Evolutionary conservation across 2,888 invertebrate genomes (phyloP), one percentile per base, ranked within the genome.

Genomic region (Argyra leucocephala): DNA sequence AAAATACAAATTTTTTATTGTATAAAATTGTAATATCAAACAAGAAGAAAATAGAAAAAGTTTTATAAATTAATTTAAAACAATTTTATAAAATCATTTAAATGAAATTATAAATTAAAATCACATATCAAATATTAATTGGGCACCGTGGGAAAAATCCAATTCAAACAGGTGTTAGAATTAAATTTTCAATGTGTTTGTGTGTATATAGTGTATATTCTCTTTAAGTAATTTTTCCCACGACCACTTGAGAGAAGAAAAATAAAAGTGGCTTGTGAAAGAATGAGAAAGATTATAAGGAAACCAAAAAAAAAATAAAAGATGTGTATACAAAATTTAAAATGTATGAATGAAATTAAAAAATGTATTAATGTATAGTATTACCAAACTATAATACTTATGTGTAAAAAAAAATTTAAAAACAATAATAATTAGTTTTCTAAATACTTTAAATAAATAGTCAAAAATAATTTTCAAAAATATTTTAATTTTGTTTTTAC

Each of bases 91-190:
- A 26, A 26, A 26, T 37, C 12, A n/a, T n/a, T 5, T 37, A 15
- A 15, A 3, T 12, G 5, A 37, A 10, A 9, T 37, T 37, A 37
- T 37, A 37, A 37, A 37, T 15, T 37, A 37, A 15, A 48, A 48
- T 48, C 7, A 48, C 48, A 48, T 48, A 48, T 48, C 37, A 37
- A 37, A 48, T 48, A 48, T 48, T 48, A 48, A 48, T 48, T 18
- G 9, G 7, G 18, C 18, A 59, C 59, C 59, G 59, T 59, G 59
- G 59, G 59, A 59, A 59, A 59, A 59, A 59, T 59, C 23, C 23
- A 23, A 59, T 59, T 23, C 59, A 59, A 59, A 59, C 59, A 59
- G 59, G 59, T 59, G 59, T 59, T 59, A 48, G 48, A 48, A 48
- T 23, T 23, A 59, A 59, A 24, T 59, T 59, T 22, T 59, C 18